Percentiles rank a stretch among this genome's conserved stretches.
Conservation (phyloP, 2,113 vertebrate species). For the Eurypyga helias region DNA sequence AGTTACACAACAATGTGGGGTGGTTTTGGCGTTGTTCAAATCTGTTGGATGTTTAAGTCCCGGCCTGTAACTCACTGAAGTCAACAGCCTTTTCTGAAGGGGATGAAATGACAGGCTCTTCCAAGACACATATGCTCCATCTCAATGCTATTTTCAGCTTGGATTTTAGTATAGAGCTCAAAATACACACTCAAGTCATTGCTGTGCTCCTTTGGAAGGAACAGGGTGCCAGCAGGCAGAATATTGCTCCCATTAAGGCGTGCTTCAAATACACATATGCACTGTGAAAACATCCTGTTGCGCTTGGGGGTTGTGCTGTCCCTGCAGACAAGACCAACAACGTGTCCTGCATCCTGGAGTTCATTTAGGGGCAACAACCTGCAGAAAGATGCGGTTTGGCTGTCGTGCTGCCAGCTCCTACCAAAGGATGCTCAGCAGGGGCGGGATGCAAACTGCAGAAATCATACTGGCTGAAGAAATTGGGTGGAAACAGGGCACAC, state of each 20-base stretch:
- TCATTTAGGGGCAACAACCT: not conserved
- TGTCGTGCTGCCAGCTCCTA: not conserved
- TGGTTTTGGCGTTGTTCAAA: not conserved
- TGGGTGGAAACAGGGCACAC: not conserved
- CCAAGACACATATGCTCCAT: not conserved
- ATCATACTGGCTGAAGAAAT: not conserved
- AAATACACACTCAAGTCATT: not conserved
- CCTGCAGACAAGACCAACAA: not conserved
- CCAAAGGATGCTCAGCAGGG: not conserved
- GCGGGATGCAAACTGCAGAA: not conserved
- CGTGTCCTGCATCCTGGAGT: fast-evolving
- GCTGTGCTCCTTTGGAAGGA: not conserved
- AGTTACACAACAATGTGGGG: not conserved
- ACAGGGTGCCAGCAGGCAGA: not conserved
- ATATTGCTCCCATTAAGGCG: not conserved
- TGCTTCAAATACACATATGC: not conserved
- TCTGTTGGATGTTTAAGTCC: not conserved
- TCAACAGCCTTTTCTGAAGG: not conserved
- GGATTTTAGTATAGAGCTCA: not conserved
- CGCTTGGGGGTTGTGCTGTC: not conserved
- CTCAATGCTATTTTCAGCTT: slow-evolving; percentile 11
- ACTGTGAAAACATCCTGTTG: not conserved
- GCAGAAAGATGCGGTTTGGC: not conserved
- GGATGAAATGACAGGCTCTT: slow-evolving; percentile 15
- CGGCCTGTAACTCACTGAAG: not conserved